A percentile compares a stretch with the other conserved stretches of the same genome.
These are phyloP conservation scores for Anthopleura xanthogrammica DNA, from an alignment of 92 coral and sea anemone species.

Conservation along the genomic window DNA sequence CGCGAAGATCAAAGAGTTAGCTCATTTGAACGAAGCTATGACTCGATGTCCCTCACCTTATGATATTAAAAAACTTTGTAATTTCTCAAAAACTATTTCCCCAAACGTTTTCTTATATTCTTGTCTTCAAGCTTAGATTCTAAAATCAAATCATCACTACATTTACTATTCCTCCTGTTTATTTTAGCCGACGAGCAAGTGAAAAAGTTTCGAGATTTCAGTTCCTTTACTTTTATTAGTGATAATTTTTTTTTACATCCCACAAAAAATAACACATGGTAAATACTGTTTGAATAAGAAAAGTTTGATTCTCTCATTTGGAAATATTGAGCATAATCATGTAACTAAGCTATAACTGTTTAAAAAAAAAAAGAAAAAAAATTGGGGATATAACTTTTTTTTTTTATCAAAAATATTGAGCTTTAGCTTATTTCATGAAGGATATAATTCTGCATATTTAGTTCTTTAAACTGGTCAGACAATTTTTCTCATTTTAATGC, in stretches of 20 bases:
- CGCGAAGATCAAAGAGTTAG: constrained; percentile 20
- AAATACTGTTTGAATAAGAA: neutral
- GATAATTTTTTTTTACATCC: too few relatives aligned
- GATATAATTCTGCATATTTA: too few relatives aligned
- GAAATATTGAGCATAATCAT: neutral
- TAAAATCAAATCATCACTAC: neutral
- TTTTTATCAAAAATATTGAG: neutral
- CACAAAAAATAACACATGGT: too few relatives aligned
- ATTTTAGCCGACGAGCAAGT: neutral
- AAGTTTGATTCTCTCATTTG: neutral
- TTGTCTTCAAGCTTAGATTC: neutral
- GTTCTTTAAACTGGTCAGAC: too few relatives aligned
- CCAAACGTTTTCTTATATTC: neutral
- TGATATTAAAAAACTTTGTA: neutral
- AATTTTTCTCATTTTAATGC: too few relatives aligned
- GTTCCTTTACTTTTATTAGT: neutral
- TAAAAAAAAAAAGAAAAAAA: too few relatives aligned
- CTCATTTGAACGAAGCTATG: neutral
- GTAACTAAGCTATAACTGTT: neutral
- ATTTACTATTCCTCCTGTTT: neutral
- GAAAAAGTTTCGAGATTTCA: neutral
- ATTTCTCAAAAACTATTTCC: neutral
- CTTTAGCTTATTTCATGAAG: neutral
- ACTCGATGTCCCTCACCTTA: neutral
- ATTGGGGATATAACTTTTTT: neutral